Conservation (phyloP, 2,888 invertebrate genomes). For the Periphyllus acericola region DNA sequence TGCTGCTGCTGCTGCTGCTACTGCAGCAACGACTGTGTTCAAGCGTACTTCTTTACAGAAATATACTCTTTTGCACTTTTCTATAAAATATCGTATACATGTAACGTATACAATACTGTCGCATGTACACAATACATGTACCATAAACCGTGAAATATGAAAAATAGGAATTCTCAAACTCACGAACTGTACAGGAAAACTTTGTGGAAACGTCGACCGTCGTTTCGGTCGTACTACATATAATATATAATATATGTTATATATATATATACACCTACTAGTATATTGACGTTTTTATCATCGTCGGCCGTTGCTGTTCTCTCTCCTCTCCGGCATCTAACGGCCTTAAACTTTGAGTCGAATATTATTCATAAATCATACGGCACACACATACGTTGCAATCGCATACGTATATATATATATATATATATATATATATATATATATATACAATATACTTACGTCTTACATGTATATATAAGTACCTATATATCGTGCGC, state of each 20-base stretch:
- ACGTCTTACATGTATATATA: no score
- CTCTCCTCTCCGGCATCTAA: not conserved
- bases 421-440: not conserved
- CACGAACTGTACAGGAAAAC: not conserved
- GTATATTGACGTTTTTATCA: not conserved
- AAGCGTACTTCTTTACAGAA: not conserved
- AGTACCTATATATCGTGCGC: not conserved
- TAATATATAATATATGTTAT: no score
- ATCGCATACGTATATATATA: not conserved
- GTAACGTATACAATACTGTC: not conserved
- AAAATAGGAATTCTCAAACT: conserved; percentile 11
- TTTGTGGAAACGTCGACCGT: not conserved
- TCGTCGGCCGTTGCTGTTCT: not conserved
- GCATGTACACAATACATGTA: not conserved
- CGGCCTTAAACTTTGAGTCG: conserved; percentile 14
- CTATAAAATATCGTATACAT: no score
- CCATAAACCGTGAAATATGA: not conserved
- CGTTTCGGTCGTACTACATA: not conserved
- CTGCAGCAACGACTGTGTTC: not conserved
- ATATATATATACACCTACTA: not conserved
- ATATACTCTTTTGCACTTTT: not conserved
- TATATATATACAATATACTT: no score
- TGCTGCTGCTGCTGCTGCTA: not conserved
- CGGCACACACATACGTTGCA: not conserved
- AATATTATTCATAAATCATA: conserved; percentile 47